A percentile compares a stretch with the other conserved stretches of the same genome.
Conservation (phyloP, 2,113 vertebrate genomes). For the Ammodytes marinus region DNA sequence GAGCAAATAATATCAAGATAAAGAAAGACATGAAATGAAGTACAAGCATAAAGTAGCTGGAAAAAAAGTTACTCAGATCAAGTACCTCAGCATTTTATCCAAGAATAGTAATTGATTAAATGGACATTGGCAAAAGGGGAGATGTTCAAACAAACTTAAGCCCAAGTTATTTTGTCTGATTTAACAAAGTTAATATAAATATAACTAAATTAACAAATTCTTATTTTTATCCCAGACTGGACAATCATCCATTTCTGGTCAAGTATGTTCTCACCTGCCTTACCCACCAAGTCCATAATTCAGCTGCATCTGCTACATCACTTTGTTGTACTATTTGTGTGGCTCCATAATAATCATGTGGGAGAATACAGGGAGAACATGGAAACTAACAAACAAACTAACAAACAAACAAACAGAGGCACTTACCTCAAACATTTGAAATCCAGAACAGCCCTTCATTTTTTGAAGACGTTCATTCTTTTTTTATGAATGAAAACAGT, state of each 20-base stretch:
- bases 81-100: too few relatives aligned
- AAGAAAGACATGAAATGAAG: not conserved
- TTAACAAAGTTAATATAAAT: not conserved
- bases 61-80: not conserved
- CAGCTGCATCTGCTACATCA: not conserved
- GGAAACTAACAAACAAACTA: not conserved
- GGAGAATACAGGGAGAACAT: not conserved
- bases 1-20: too few relatives aligned
- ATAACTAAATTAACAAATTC: not conserved
- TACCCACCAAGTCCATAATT: not conserved
- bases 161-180: not conserved
- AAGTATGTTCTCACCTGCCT: not conserved
- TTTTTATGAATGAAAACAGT: slow-evolving; percentile 54
- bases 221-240: not conserved
- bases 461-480: slow-evolving; percentile 21
- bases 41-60: not conserved
- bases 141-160: not conserved
- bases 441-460: not conserved
- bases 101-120: not conserved
- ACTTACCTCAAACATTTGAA: not conserved
- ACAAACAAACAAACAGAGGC: not conserved
- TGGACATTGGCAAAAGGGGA: not conserved
- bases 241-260: not conserved
- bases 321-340: not conserved
- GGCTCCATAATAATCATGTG: not conserved